Evolutionary conservation across 2,888 invertebrate species (phyloP), one percentile per base, ranked within the genome.

Genomic region (Diloba caeruleocephala): DNA sequence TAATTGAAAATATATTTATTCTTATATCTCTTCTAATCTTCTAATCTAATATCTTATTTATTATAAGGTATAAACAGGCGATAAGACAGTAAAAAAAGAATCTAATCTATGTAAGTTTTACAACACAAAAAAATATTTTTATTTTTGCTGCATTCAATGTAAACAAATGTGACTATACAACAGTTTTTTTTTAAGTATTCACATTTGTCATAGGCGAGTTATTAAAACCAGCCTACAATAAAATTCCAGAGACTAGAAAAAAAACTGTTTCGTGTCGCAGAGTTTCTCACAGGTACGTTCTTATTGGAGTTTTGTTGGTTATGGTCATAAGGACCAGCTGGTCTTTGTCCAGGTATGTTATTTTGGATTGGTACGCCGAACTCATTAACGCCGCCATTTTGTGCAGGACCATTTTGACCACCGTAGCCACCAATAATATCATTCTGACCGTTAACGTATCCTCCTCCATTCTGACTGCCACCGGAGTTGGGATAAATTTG

Each of bases 281-380:
- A 57, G 9, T 56, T 56, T 1, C 12, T 48, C 2, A 33, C 49
- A 3, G 49, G 41, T 1, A 13, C 28, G 2, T 57, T 10, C 3
- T 57, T 9, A 21, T 31, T 32, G 9, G 21, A 13, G 9, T 2
- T 36, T 26, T 12, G 31, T 12, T n/a, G n/a, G 19, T 28, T 12
- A 14, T 36, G 6, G 0, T 57, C 36, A n/a, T 57, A 41, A 7
- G 36, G 26, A 42, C 13, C 17, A 6, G 17, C 10, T 12, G 49
- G 36, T 26, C 34, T 41, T n/a, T 21, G 39, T 14, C 17, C 49
- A 13, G 58, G 21, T 9, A 8, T 7, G 8, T 23, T n/a, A 6
- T 57, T 57, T n/a, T 28, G 58, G 13, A 28, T 1, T 13, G 48
- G 38, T 1, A 12, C 12, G 7, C 15, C 41, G n/a, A 29, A 12